A percentile compares a stretch with the other conserved stretches of the same genome.
Evolutionary conservation across 2,113 vertebrate species (phyloP).

Genomic region (Ceyx cyanopectus): DNA sequence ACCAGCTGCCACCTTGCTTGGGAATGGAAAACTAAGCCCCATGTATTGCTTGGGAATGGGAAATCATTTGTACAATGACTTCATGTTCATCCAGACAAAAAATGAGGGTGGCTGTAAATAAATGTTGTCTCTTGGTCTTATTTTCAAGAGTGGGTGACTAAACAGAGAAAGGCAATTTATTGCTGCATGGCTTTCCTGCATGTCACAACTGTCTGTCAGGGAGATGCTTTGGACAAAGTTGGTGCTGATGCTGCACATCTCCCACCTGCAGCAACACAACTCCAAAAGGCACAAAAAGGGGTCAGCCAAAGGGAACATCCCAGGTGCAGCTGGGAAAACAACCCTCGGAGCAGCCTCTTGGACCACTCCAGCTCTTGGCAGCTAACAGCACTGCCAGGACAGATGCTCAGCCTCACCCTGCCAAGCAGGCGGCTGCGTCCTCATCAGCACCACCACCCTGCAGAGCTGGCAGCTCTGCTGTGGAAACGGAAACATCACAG

Average conservation of each 20-base stretch:
- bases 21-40: background rate
- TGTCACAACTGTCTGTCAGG: background rate
- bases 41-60: fast-evolving
- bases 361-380: fast-evolving
- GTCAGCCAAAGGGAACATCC: fast-evolving
- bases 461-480: background rate
- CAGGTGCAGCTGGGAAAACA: fast-evolving
- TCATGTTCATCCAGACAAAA: background rate
- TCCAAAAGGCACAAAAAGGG: fast-evolving
- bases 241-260: fast-evolving
- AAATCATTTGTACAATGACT: background rate
- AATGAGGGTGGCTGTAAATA: background rate
- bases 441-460: fast-evolving
- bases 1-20: background rate
- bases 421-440: fast-evolving
- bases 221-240: fast-evolving
- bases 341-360: fast-evolving
- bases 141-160: background rate
- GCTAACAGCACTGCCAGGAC: fast-evolving
- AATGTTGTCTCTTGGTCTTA: background rate
- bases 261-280: no score
- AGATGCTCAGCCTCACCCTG: background rate
- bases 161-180: background rate
- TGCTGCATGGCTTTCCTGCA: background rate
- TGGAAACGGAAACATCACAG: fast-evolving